Base-by-base conservation (phyloP, 2,797 vertebrate genomes). In the Smutsia gigantea region DNA sequence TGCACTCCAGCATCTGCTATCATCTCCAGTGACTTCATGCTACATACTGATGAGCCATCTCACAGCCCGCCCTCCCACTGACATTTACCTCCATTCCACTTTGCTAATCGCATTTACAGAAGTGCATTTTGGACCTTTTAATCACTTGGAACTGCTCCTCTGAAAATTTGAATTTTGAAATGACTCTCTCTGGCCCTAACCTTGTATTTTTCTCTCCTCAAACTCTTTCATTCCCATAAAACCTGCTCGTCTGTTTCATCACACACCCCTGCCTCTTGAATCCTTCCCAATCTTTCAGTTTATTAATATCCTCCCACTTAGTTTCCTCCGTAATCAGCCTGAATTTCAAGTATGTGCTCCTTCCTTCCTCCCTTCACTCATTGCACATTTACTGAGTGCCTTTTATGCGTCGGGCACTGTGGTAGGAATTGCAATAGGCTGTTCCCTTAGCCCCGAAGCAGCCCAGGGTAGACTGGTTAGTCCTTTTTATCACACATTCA, bases 141-240 rank as follows among this genome's bases (percentile, higher is more conserved):
- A 88, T 93, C 53, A 59, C 10, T 55, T 90, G 74, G 64, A 94
- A 89, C 5, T 71, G 29, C 27, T 84, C 46, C 25, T 66, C 34
- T 42, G n/a, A 72, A 83, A 57, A 86, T 75, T 2, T n/a, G 34
- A 72, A 78, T 88, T 95, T 92, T 88, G 72, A 87, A 95, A 63
- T 53, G 57, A 75, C 11, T 87, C 37, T 68, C 7, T 94, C 53
- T 85, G 66, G 7, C 8, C 17, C 72, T n/a, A 89, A n/a, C 39
- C 23, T 77, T 78, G 34, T 84, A 23, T 69, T 84, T 74, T 91
- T 91, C 53, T 74, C n/a, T 86, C 90, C 91, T 55, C 66, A 78
- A 57, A 74, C 39, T 51, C 49, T 69, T 90, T 49, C n/a, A 57
- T 53, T 83, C 53, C 39, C 39, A 71, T 17, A 86, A 86, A 90